Percentiles rank a stretch among this genome's conserved stretches.
Conservation (phyloP, 2,797 vertebrate genomes). For the Gephyroberyx darwinii region DNA sequence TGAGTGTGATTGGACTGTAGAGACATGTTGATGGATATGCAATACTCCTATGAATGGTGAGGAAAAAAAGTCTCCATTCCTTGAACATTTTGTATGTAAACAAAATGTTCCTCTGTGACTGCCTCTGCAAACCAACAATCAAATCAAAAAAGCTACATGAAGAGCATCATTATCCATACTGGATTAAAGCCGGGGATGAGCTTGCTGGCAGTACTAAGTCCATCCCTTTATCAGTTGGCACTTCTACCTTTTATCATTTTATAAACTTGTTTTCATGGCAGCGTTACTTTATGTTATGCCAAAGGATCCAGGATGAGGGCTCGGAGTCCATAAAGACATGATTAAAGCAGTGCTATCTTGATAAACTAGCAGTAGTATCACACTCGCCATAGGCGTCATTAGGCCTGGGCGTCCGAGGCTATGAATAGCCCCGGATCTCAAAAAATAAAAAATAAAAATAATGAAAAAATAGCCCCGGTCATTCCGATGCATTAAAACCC, state of each 20-base stretch:
- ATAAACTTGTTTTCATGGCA: constrained; percentile 47
- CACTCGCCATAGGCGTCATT: too few species aligned
- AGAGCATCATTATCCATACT: not conserved
- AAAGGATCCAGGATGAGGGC: constrained; percentile 9
- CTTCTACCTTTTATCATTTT: constrained; percentile 55
- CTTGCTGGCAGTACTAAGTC: constrained; percentile 41
- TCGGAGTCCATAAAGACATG: constrained; percentile 20
- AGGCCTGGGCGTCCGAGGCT: too few species aligned
- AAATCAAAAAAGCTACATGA: not conserved
- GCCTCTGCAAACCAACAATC: constrained; percentile 15
- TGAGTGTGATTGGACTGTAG: not conserved
- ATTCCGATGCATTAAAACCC: too few species aligned
- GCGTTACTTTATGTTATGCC: not conserved
- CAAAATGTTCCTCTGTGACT: too few species aligned
- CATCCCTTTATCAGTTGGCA: constrained; percentile 48
- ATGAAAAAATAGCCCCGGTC: too few species aligned
- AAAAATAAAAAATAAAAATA: too few species aligned
- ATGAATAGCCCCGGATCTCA: too few species aligned
- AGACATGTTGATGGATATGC: not conserved
- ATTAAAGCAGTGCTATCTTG: constrained; percentile 19
- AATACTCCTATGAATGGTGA: not conserved
- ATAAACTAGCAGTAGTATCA: constrained; percentile 9
- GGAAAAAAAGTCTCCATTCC: not conserved
- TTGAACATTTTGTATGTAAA: constrained; percentile 2
- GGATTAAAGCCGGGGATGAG: constrained; percentile 35